phyloP scores from a whole-genome alignment of 2,113 vertebrate species.

The Centropus bengalensis region DNA sequence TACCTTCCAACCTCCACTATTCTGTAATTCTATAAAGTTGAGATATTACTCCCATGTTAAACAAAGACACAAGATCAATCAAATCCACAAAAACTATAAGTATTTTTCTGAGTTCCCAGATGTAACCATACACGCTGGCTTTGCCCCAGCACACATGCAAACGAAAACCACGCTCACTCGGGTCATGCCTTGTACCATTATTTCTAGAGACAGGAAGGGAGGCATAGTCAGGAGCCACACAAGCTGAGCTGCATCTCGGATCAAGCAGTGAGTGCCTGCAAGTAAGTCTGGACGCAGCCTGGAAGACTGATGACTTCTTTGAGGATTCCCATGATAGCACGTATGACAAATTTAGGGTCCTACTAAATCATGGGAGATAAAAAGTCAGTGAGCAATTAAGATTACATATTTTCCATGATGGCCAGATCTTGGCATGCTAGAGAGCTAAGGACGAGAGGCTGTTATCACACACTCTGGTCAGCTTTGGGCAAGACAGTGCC shows the following conservation, averaged over 20 bases:
- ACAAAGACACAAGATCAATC: neutral
- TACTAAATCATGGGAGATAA: neutral
- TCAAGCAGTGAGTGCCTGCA: neutral
- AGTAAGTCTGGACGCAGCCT: neutral
- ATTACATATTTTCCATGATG: neutral
- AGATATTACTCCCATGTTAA: neutral
- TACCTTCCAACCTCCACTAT: neutral
- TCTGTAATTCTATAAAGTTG: neutral
- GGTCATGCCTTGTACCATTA: neutral
- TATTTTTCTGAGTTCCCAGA: neutral
- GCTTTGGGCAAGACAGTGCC: neutral
- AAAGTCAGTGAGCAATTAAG: neutral
- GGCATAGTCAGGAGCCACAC: neutral
- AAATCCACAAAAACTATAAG: neutral
- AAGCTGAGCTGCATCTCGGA: neutral
- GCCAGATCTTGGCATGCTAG: neutral
- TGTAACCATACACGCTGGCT: neutral
- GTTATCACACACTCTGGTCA: neutral
- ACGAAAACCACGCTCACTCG: neutral
- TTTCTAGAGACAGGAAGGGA: neutral
- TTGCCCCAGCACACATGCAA: neutral
- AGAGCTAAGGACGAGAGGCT: neutral
- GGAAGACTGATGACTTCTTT: neutral
- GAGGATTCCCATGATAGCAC: neutral
- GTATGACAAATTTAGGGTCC: neutral